Evolutionary conservation across 2,888 invertebrate genomes (phyloP).

Genomic region (Corbicula japonica): DNA sequence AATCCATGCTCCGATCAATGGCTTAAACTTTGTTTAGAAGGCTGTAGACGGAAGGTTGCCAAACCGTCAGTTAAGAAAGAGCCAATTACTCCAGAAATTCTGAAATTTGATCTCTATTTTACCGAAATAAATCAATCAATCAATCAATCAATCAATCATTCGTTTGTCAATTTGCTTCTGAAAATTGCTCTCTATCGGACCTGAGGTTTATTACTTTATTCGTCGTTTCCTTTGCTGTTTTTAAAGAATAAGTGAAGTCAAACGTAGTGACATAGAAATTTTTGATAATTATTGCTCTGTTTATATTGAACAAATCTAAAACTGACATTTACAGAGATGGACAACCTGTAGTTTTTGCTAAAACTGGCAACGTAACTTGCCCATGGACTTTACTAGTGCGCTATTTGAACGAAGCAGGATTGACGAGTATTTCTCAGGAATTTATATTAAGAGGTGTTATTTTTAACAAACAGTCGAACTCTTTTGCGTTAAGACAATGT

Average conservation of each 20-base stretch:
- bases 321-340: constrained; percentile 3
- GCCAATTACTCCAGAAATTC: constrained; percentile 17
- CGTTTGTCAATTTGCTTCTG: constrained; percentile 10
- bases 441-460: neutral
- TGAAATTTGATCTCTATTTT: no score
- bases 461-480: neutral
- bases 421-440: neutral
- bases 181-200: constrained; percentile 15
- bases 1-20: constrained; percentile 17
- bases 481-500: neutral
- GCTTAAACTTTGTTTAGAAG: constrained; percentile 22
- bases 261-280: neutral
- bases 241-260: constrained; percentile 16
- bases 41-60: constrained; percentile 2
- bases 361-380: neutral
- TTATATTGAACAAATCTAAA: neutral
- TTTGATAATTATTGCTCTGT: constrained; percentile 3
- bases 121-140: no score
- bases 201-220: constrained; percentile 16
- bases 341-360: neutral
- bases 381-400: neutral
- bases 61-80: constrained; percentile 12
- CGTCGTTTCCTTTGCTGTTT: constrained; percentile 12
- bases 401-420: neutral
- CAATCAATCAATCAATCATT: neutral